Evolutionary conservation across 2,888 invertebrate species (phyloP).

Genomic region (Oegoconia quadripuncta): DNA sequence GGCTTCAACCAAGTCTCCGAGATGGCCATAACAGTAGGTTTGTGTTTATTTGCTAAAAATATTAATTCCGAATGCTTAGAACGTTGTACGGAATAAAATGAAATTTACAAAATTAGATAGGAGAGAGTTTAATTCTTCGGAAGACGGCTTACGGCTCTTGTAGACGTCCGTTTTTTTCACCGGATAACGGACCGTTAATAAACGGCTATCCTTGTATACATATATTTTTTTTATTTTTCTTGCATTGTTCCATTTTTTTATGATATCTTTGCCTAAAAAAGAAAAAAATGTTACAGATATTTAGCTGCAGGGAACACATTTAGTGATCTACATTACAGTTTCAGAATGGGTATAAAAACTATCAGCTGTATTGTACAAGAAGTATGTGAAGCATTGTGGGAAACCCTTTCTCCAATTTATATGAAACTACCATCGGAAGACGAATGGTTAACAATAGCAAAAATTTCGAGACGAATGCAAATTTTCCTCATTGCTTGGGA

Average conservation of each 20-base stretch:
- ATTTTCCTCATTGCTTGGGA: slow-evolving; percentile 24
- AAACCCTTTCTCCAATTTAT: slow-evolving; percentile 11
- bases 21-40: too few relatives aligned
- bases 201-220: too few relatives aligned
- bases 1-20: too few relatives aligned
- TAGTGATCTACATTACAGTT: slow-evolving; percentile 11
- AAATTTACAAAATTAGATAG: too few relatives aligned
- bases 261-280: slow-evolving; percentile 3
- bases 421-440: slow-evolving; percentile 9
- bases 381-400: slow-evolving; percentile 11
- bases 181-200: too few relatives aligned
- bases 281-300: slow-evolving; percentile 13
- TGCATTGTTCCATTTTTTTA: background rate
- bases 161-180: background rate
- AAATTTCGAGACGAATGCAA: slow-evolving; percentile 12
- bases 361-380: slow-evolving; percentile 11
- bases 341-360: slow-evolving; percentile 14
- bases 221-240: too few relatives aligned
- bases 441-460: slow-evolving; percentile 6
- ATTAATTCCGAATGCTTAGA: too few relatives aligned
- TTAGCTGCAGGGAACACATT: slow-evolving; percentile 11
- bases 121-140: too few relatives aligned
- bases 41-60: too few relatives aligned
- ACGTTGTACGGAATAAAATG: too few relatives aligned
- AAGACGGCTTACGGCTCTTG: too few relatives aligned